Evolutionary conservation across 2,113 vertebrate species (phyloP).

Genomic region (Anser cygnoides): DNA sequence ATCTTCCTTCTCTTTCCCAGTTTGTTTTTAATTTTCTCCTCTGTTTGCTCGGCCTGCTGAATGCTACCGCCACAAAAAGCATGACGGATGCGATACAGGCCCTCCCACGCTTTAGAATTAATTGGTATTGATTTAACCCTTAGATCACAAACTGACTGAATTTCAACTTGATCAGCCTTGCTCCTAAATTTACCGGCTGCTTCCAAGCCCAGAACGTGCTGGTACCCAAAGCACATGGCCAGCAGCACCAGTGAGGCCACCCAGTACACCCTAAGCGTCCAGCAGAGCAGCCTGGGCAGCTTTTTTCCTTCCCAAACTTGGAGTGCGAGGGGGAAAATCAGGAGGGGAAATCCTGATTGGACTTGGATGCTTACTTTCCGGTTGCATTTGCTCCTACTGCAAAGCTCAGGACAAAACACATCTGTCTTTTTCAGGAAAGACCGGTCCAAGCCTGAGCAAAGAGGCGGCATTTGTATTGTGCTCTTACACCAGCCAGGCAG

Average conservation of each 20-base stretch:
- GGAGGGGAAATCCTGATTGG: not conserved
- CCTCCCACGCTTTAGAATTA: conserved; percentile 22
- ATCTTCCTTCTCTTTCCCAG: not conserved
- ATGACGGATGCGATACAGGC: not conserved
- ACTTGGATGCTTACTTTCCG: not conserved
- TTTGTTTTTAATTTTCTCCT: not conserved
- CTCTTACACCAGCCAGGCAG: not conserved
- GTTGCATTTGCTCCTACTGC: not conserved
- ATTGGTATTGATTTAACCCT: conserved; percentile 53
- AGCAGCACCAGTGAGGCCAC: not conserved
- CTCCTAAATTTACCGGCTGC: not conserved
- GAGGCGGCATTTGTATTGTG: not conserved
- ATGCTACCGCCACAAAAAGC: not conserved
- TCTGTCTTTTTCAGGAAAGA: not conserved
- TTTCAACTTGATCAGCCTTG: not conserved
- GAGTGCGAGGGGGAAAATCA: not conserved
- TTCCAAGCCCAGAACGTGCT: not conserved
- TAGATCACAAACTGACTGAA: conserved; percentile 33
- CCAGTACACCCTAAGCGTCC: not conserved
- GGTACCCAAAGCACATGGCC: not conserved
- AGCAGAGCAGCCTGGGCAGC: not conserved
- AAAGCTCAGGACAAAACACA: not conserved
- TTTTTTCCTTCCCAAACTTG: not conserved
- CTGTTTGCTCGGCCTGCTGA: not conserved
- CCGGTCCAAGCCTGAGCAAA: not conserved